These are phyloP conservation scores for Drosophila santomea DNA, from an alignment of 1,140 invertebrate genomes.

Conservation along the genomic window DNA sequence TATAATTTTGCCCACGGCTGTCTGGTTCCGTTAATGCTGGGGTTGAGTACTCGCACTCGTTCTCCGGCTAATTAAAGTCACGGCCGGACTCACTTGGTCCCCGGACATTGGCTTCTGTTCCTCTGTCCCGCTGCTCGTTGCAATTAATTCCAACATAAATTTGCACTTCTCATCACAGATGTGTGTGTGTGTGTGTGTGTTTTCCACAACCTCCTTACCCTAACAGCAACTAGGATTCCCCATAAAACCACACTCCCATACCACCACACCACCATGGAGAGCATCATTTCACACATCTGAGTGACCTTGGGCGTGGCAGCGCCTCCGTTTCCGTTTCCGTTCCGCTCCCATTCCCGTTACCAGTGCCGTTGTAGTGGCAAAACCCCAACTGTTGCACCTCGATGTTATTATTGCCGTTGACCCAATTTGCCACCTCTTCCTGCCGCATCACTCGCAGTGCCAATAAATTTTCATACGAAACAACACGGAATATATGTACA, in stretches of 20 bases:
- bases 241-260: neutral
- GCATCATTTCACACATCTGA: constrained; percentile 3
- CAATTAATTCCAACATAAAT: constrained; percentile 77
- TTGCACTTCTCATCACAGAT: constrained; percentile 46
- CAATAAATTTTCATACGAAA: constrained; percentile 60
- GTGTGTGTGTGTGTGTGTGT: neutral
- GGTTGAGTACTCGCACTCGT: constrained; percentile 30
- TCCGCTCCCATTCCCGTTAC: neutral
- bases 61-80: constrained; percentile 51
- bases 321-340: neutral
- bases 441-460: constrained; percentile 44
- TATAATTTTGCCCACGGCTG: constrained; percentile 13
- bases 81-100: constrained; percentile 12
- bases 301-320: constrained; percentile 28
- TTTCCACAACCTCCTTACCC: constrained; percentile 18
- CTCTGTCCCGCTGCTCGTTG: constrained; percentile 21
- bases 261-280: too few relatives aligned
- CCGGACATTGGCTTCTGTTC: neutral
- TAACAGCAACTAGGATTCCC: neutral
- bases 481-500: neutral
- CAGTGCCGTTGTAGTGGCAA: neutral
- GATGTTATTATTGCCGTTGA: constrained; percentile 34
- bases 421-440: constrained; percentile 52
- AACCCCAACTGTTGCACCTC: constrained; percentile 15
- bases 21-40: constrained; percentile 13